Base-by-base conservation (phyloP, 2,113 vertebrate species). In the Calidris pygmaea region DNA sequence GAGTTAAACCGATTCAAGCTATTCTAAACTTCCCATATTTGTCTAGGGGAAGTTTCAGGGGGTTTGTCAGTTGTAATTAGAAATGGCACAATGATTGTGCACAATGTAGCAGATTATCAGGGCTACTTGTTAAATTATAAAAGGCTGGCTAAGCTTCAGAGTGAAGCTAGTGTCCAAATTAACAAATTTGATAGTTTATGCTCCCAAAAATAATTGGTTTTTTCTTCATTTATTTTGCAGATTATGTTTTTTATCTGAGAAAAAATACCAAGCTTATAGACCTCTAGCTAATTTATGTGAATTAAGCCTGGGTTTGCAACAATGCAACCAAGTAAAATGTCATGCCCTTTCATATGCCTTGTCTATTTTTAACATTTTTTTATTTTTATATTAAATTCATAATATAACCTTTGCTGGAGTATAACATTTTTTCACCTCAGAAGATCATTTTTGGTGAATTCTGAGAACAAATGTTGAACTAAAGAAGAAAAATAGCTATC, bases 31-130 rank as follows among this genome's bases (percentile, higher is more conserved):
- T 22, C 58, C 18, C 30, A 63, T 35, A 88, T 92, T 90, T 79
- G 13, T 92, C 26, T 81, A 79, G 47, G 67, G 87, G 68, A 97
- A 93, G 34, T 95, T 87, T 90, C 96, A 96, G 45, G 89, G 92
- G 45, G 85, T 52, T 96, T 97, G 96, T 96, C 89, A 94, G 89
- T 87, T 96, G 97, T 92, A 97, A 97, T 96, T 96, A 97, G 90
- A 93, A 96, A 95, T 97, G 91, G 65, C 89, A 96, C 70, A 85
- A 84, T 95, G 89, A 89, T 80, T 96, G 29, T 88, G 68, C 92
- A 95, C 79, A 93, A 65, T 63, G 52, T 89, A 93, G 94, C 45
- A 92, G 92, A 97, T 97, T 96, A 97, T 96, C 83, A 96, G 65
- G 79, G 67, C 55, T 80, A 89, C 48, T 95, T 97, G 87, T 59